Evolutionary conservation across 2,888 invertebrate genomes (phyloP).

Genomic region (Lingula anatina): DNA sequence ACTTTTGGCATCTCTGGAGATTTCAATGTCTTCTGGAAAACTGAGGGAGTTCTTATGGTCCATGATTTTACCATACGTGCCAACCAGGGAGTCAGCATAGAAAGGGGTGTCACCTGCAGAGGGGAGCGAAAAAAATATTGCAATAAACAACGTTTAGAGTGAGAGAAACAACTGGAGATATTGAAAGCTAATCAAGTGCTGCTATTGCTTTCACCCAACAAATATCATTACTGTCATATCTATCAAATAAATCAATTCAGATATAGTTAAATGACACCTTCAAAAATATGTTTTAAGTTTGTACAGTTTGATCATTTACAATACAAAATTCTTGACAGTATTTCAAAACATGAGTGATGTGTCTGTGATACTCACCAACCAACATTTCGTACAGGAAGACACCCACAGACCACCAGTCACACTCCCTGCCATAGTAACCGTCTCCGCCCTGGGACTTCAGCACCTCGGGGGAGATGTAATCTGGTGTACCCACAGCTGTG

Average conservation of each 20-base stretch:
- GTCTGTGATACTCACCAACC: constrained; percentile 65
- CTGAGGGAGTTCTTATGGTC: constrained; percentile 92
- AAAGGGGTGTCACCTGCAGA: constrained; percentile 83
- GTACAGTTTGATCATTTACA: too few relatives aligned
- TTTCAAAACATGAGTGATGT: too few relatives aligned
- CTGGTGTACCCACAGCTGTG: constrained; percentile 98
- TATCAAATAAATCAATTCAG: too few relatives aligned
- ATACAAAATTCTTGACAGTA: too few relatives aligned
- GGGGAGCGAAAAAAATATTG: constrained; percentile 1
- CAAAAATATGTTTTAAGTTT: too few relatives aligned
- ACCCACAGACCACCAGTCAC: constrained; percentile 99
- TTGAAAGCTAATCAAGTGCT: too few relatives aligned
- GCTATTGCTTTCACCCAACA: too few relatives aligned
- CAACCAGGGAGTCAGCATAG: constrained; percentile 96
- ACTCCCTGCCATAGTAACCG: constrained; percentile 93
- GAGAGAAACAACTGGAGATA: too few relatives aligned
- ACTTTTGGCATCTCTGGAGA: constrained; percentile 67
- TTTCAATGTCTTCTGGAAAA: constrained; percentile 88
- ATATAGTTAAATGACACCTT: too few relatives aligned
- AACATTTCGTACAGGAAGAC: constrained; percentile 99
- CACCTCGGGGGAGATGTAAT: constrained; percentile 99
- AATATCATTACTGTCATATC: too few relatives aligned
- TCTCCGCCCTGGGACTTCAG: constrained; percentile 93
- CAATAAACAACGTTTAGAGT: too few relatives aligned
- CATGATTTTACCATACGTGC: constrained; percentile 99